Evolutionary conservation across 1,140 invertebrate genomes (phyloP), one percentile per base, ranked within the genome.

Genomic region (Megathymus violae): DNA sequence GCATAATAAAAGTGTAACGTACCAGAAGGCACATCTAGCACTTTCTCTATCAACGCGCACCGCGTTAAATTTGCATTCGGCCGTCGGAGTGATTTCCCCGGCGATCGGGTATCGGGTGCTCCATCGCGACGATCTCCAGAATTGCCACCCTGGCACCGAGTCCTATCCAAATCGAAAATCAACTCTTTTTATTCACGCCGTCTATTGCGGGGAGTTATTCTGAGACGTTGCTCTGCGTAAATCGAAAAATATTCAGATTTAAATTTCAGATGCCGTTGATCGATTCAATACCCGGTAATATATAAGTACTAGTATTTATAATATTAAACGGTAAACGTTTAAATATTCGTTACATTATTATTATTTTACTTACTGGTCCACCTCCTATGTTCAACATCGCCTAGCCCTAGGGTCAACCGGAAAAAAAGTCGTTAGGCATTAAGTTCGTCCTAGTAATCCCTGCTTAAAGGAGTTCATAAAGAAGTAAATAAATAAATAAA

Each of bases 111-210:
- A 79, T 84, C 78, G 69, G 52, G 48, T 1, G 19, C 43, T 54
- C 70, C 44, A 75, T 76, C 71, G 34, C 19, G 50, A 41, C 66
- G 67, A 78, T 80, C 70, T 69, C 63, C 63, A 76, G 67, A 82
- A 82, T 82, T 78, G 76, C 75, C 75, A 69, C 69, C 67, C 69
- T 68, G 64, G 58, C 67, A 66, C 67, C 62, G 60, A 58, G 43
- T 66, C 58, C 69, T 78, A 83, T 83, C 77, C 80, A 80, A 87
- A 83, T 82, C 69, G 80, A 85, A 80, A 83, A 80, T 83, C 80
- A 81, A 82, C 77, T 78, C 72, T 78, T 76, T 78, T 80, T 80
- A 77, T 76, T 76, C 69, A 68, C 60, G 25, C 19, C 64, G 16
- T 71, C 62, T 67, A 75, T 78, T 74, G 75, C 44, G 34, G 46